A percentile compares a stretch with the other conserved stretches of the same genome.
Conservation (phyloP, 2,113 vertebrate species). For the Ascaphus truei region DNA sequence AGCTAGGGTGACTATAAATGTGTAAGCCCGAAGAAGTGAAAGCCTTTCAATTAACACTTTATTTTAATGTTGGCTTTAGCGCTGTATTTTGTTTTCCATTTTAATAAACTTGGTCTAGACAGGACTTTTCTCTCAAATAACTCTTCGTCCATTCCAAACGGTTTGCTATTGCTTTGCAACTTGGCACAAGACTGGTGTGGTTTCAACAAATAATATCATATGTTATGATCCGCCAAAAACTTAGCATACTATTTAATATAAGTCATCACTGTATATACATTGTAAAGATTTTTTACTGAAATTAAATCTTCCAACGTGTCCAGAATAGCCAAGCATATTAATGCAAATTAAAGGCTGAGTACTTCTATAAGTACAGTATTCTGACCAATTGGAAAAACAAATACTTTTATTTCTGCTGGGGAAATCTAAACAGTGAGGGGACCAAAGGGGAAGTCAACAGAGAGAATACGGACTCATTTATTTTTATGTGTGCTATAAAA, state of each 20-base stretch:
- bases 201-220: slow-evolving; percentile 5
- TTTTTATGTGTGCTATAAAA: neutral
- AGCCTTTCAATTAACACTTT: neutral
- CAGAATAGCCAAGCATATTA: neutral
- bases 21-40: no score
- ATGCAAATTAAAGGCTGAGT: slow-evolving; percentile 5
- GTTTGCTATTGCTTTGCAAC: neutral
- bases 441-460: neutral
- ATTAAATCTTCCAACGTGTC: neutral
- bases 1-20: no score
- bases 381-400: slow-evolving; percentile 1
- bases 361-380: neutral
- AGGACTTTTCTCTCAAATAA: neutral
- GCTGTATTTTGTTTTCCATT: neutral
- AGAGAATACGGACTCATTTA: neutral
- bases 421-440: neutral
- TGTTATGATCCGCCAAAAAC: neutral
- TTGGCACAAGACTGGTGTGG: neutral
- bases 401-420: neutral
- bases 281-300: neutral
- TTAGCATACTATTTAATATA: neutral
- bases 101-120: slow-evolving; percentile 20
- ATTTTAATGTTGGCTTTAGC: neutral
- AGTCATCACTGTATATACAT: neutral
- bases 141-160: neutral